Conservation (phyloP, 2,113 vertebrate genomes). For the Pollachius pollachius region DNA sequence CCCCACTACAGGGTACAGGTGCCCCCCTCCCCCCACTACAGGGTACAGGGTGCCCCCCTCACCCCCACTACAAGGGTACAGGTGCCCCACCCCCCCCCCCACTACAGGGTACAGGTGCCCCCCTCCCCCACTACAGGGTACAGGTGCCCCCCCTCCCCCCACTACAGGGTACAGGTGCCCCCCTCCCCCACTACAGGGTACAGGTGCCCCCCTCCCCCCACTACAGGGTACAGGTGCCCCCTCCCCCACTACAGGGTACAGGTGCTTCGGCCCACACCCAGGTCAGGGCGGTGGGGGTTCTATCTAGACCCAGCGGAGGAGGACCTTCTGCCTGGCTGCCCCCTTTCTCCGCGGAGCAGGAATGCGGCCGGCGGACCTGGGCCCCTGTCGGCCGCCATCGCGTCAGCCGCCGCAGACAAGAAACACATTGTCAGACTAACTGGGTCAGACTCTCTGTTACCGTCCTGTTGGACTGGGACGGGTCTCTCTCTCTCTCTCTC, state of each 20-base stretch:
- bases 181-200: too few relatives aligned
- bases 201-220: too few relatives aligned
- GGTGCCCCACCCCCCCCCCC: too few relatives aligned
- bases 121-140: too few relatives aligned
- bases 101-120: background rate
- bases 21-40: too few relatives aligned
- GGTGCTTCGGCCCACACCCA: constrained; percentile 54
- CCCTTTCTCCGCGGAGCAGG: constrained; percentile 74
- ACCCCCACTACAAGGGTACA: too few relatives aligned
- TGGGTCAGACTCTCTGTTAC: constrained; percentile 82
- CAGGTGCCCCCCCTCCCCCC: too few relatives aligned
- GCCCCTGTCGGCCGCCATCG: constrained; percentile 80
- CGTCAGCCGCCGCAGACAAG: constrained; percentile 80
- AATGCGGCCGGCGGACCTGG: constrained; percentile 75
- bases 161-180: too few relatives aligned
- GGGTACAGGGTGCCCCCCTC: too few relatives aligned
- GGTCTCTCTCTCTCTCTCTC: constrained; percentile 27
- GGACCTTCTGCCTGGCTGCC: constrained; percentile 78
- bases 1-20: too few relatives aligned
- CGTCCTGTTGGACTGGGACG: constrained; percentile 53
- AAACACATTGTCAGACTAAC: constrained; percentile 84
- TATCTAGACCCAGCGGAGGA: constrained; percentile 72
- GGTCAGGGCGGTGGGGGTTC: constrained; percentile 15
- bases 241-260: constrained; percentile 59
- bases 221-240: too few relatives aligned